Evolutionary conservation across 2,888 invertebrate species (phyloP), one percentile per base, ranked within the genome.

Genomic region (Augiades crinisus): DNA sequence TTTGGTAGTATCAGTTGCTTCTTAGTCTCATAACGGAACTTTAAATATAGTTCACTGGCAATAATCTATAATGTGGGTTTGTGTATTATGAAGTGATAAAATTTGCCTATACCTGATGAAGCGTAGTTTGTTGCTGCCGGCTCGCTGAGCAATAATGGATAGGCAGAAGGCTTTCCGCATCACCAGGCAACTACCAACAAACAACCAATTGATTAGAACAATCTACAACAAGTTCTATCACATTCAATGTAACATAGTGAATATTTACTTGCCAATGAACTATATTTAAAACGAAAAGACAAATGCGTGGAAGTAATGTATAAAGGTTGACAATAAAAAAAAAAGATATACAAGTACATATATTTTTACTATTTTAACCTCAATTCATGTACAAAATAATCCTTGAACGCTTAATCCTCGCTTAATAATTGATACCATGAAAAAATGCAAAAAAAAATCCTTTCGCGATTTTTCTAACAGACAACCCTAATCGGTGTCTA

Each of bases 81-180:
- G 59, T 57, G 51, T 59, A 62, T 56, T n/a, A 44, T 56, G 68
- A 75, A 79, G 71, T 65, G 65, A 81, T 78, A 84, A 83, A 85
- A 83, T 85, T 81, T 83, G 82, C 88, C 88, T 88, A 86, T 89
- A 89, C 89, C 89, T 89, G 89, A 88, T 89, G 90, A 85, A 90
- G 90, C 81, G 90, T 86, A 89, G 90, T 87, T 89, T 90, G 90
- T 88, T 90, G 90, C 88, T 90, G 90, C 88, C 90, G 90, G 88
- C 89, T 89, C 90, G 90, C 90, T 89, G 90, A 90, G 90, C 90
- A 90, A 90, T 90, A 90, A 90, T 90, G 90, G 83, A 90, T 90
- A 82, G 90, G 90, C 89, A 90, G 90, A 89, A 90, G 90, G 87
- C 90, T 90, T 90, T 90, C 90, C 87, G 90, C 90, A 88, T 90